phyloP scores from a whole-genome alignment of 2,888 invertebrate species.

The Acanthococcus lagerstroemiae region DNA sequence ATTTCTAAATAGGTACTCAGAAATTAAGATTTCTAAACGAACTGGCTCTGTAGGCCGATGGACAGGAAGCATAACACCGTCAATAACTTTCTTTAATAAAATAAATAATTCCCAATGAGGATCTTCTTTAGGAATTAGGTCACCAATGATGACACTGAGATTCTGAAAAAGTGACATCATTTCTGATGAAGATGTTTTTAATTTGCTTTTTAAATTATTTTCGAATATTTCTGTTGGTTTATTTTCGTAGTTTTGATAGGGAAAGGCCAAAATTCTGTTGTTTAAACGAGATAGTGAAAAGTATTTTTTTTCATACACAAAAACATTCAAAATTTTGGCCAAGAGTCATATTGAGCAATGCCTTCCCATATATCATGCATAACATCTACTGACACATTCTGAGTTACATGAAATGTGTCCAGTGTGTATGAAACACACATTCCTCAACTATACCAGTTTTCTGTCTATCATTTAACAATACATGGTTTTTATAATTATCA shows the following conservation, averaged over 20 bases:
- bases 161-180: not conserved
- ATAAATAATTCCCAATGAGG: not conserved
- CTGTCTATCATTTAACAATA: not conserved
- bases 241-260: not conserved
- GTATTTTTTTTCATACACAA: not conserved
- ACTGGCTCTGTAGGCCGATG: rapidly evolving
- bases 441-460: not conserved
- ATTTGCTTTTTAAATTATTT: not conserved
- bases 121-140: not conserved
- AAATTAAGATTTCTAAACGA: not conserved
- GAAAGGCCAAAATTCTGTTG: not conserved
- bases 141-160: not conserved
- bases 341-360: not conserved
- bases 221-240: not conserved
- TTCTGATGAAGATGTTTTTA: not conserved
- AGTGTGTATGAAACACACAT: not conserved
- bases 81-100: not conserved
- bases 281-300: not conserved
- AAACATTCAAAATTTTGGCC: not conserved
- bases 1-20: not conserved
- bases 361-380: not conserved
- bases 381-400: not conserved
- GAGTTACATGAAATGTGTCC: not conserved
- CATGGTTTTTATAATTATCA: not conserved
- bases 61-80: not conserved